Evolutionary conservation across 2,113 vertebrate genomes (phyloP).

Genomic region (Scytalopus superciliaris): DNA sequence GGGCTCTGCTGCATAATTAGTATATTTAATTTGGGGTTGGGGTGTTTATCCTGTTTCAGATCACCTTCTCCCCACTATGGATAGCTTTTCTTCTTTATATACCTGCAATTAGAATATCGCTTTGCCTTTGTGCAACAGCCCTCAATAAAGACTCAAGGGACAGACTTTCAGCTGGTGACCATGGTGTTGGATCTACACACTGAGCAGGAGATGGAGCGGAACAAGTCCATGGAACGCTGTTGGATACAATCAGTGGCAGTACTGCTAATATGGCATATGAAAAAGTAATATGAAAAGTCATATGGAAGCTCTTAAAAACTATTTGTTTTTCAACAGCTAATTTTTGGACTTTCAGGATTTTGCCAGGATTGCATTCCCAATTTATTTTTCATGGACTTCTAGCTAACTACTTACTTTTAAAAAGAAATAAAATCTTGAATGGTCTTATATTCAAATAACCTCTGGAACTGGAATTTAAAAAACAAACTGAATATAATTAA

Average conservation of each 20-base stretch:
- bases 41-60: background rate
- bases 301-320: background rate
- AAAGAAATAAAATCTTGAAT: background rate
- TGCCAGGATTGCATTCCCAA: background rate
- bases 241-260: background rate
- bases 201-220: background rate
- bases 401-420: background rate
- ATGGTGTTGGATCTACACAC: rapidly evolving
- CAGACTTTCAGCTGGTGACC: background rate
- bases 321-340: background rate
- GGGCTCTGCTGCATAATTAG: background rate
- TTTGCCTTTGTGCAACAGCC: background rate
- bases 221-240: background rate
- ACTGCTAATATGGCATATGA: background rate
- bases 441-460: background rate
- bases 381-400: conserved; percentile 5
- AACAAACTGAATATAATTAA: background rate
- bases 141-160: background rate
- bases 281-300: background rate
- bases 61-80: background rate
- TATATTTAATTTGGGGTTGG: background rate
- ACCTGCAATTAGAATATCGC: background rate
- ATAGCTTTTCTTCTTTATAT: background rate
- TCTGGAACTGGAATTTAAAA: background rate
- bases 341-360: background rate